phyloP scores from a whole-genome alignment of 37 sponge, comb jelly and placozoan genomes.

The Crambe crambe region DNA sequence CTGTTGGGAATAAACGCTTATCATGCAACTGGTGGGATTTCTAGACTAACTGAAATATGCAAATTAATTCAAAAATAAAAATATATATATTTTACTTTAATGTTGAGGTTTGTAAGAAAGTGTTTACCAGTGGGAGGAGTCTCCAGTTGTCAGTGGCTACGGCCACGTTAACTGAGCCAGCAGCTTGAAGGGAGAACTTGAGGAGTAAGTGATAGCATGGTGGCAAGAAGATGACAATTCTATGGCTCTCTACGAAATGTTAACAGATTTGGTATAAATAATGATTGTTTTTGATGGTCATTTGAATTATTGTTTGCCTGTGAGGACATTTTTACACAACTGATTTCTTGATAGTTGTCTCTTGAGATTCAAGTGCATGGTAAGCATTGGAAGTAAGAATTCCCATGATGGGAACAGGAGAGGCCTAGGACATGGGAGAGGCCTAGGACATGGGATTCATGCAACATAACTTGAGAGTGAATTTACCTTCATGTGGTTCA shows the following conservation, averaged over 20 bases:
- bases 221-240: slow-evolving; percentile 53
- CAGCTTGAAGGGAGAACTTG: slow-evolving; percentile 15
- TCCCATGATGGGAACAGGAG: too few species aligned
- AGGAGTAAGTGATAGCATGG: slow-evolving; percentile 60
- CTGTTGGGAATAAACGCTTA: background rate
- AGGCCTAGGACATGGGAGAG: too few species aligned
- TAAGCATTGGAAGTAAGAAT: too few species aligned
- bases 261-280: background rate
- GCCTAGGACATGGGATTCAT: too few species aligned
- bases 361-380: too few species aligned
- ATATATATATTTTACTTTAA: background rate
- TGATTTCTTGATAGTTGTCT: too few species aligned
- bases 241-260: slow-evolving; percentile 6
- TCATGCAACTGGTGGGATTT: background rate
- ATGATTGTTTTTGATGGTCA: background rate
- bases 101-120: background rate
- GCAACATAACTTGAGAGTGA: background rate
- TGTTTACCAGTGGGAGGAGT: slow-evolving; percentile 41
- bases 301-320: background rate
- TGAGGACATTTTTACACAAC: background rate
- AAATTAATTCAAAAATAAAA: too few species aligned
- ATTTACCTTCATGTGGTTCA: background rate
- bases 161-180: background rate
- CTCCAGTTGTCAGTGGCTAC: slow-evolving; percentile 73
- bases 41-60: background rate